Evolutionary conservation across 2,888 invertebrate genomes (phyloP).

Genomic region (Stenoptilia bipunctidactyla): DNA sequence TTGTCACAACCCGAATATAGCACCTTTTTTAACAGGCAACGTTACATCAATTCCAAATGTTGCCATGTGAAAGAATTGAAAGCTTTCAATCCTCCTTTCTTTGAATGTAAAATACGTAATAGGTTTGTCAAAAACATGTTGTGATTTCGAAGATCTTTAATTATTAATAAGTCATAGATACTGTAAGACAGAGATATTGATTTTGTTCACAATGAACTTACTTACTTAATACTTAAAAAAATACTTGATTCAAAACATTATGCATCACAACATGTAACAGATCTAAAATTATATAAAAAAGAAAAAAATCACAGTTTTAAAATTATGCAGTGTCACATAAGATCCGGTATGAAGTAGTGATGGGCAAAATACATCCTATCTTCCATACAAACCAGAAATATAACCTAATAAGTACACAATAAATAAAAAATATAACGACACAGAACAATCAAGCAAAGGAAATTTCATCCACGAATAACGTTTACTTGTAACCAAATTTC

Average conservation of each 20-base stretch:
- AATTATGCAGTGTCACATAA: constrained; percentile 69
- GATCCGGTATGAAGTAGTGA: constrained; percentile 55
- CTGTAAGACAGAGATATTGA: not conserved
- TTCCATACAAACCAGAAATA: constrained; percentile 43
- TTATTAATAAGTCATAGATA: not conserved
- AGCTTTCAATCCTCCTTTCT: constrained; percentile 56
- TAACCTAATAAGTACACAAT: constrained; percentile 63
- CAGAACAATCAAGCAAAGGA: constrained; percentile 60
- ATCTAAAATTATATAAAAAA: constrained; percentile 60
- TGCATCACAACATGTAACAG: constrained; percentile 65
- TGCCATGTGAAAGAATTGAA: constrained; percentile 14
- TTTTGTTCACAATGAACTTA: constrained; percentile 32
- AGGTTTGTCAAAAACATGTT: constrained; percentile 52
- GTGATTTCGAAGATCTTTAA: constrained; percentile 32
- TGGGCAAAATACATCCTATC: constrained; percentile 44
- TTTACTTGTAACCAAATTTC: constrained; percentile 19
- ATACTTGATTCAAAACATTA: constrained; percentile 29
- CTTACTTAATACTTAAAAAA: constrained; percentile 23
- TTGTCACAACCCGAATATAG: constrained; percentile 62
- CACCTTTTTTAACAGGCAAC: constrained; percentile 42
- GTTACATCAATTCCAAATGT: constrained; percentile 20
- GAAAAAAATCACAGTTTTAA: constrained; percentile 69
- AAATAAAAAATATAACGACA: constrained; percentile 56
- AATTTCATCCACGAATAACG: constrained; percentile 36
- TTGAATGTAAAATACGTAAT: constrained; percentile 22